Evolutionary conservation across 2,113 vertebrate species (phyloP).

Genomic region (Tamias sibiricus): DNA sequence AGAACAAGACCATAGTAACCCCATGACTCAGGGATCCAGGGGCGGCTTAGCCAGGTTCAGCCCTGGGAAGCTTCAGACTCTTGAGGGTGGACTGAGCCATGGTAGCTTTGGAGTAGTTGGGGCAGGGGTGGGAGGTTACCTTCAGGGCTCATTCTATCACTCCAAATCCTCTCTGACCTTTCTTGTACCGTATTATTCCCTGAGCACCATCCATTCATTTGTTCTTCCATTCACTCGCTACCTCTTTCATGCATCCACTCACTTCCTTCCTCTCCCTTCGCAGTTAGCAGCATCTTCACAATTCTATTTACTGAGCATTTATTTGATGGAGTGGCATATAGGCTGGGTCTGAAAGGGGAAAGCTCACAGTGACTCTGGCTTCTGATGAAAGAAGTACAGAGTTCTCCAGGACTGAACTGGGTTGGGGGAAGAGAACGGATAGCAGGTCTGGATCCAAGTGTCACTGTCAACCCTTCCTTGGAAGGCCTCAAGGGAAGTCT

Average conservation of each 20-base stretch:
- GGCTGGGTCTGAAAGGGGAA: neutral
- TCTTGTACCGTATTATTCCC: neutral
- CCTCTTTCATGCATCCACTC: neutral
- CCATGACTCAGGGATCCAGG: conserved; percentile 32
- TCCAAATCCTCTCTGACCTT: neutral
- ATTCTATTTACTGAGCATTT: neutral
- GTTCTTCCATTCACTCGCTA: neutral
- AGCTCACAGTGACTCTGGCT: neutral
- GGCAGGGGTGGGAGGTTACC: neutral
- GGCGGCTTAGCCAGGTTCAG: neutral
- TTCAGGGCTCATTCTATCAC: neutral
- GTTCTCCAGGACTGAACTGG: neutral
- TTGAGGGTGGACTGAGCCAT: neutral
- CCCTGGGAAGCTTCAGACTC: neutral
- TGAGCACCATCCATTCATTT: neutral
- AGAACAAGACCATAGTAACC: conserved; percentile 77
- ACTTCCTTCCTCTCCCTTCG: neutral
- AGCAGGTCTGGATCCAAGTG: neutral
- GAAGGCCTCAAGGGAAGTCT: neutral
- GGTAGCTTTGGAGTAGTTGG: neutral
- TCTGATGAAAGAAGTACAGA: neutral
- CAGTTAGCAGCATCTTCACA: neutral
- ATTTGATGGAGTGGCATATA: no score
- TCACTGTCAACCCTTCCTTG: neutral
- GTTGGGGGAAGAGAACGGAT: neutral